Base-by-base conservation (phyloP, 2,113 vertebrate genomes). In the Ciconia maguari region DNA sequence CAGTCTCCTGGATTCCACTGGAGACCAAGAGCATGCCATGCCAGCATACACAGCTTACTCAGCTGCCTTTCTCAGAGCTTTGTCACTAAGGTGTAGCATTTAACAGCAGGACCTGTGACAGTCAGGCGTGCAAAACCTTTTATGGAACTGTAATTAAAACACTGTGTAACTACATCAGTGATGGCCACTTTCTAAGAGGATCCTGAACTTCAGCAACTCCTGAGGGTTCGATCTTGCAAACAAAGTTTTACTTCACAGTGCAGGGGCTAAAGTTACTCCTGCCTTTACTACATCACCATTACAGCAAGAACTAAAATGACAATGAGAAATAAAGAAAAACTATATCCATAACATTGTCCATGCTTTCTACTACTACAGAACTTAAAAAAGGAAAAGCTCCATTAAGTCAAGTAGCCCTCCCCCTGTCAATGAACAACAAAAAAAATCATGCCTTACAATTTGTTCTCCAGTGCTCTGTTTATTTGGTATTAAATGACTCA, bases 391-490 rank as follows among this genome's bases (percentile, higher is more conserved):
- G 75, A 94, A 96, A 97, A 93, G 74, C 71, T 89, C 79, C 61
- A 79, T 83, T 68, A 89, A 94, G 88, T 80, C 52, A 87, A 48
- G 66, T 32, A 79, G 70, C 27, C 20, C 42, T 93, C 36, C 27
- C 36, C 87, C 41, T 80, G 70, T 64, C 89, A 80, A 70, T 70
- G 78, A 93, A 69, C 16, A 92, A 49, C 10, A 48, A 76, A 51
- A 86, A 81, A 30, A 79, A 49, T 32, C 62, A 94, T 34, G 66
- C 87, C 68, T 91, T 90, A 65, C 42, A 75, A 78, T 93, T 96
- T 95, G 91, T 96, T 95, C 94, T 96, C 89, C 25, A 91, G 86
- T 96, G 91, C 61, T 94, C 95, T 96, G 94, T 97, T 96, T 97
- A 97, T 93, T 96, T 1, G 36, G 71, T 83, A 94, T 94, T 94